phyloP scores from a whole-genome alignment of 2,888 invertebrate genomes.

The Pseudococcus viburni region DNA sequence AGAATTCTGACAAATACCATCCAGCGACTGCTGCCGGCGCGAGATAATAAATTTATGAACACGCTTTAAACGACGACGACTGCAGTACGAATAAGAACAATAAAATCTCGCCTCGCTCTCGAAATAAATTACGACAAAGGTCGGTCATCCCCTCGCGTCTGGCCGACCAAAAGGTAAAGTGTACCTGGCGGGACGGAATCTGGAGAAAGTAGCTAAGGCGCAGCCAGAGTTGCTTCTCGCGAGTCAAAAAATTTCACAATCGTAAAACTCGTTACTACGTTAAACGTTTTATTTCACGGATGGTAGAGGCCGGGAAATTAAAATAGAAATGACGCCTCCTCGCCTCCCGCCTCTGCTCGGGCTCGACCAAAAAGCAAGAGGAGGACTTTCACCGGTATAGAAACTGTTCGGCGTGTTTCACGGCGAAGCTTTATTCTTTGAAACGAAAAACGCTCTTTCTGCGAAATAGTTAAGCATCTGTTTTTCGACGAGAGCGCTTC shows the following conservation, averaged over 20 bases:
- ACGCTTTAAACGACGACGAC: slow-evolving; percentile 10
- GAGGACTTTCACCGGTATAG: slow-evolving; percentile 37
- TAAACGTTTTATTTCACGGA: slow-evolving; percentile 49
- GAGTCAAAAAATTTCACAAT: slow-evolving; percentile 39
- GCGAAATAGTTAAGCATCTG: slow-evolving; percentile 40
- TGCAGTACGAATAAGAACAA: slow-evolving; percentile 14
- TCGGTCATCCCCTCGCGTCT: not conserved
- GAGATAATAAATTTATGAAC: slow-evolving; percentile 47
- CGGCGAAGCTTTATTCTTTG: slow-evolving; percentile 32
- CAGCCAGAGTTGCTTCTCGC: not conserved
- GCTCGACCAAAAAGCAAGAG: not conserved
- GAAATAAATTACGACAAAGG: slow-evolving; percentile 39
- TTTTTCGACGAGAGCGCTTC: slow-evolving; percentile 41
- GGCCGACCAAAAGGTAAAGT: not conserved
- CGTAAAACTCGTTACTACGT: slow-evolving; percentile 36
- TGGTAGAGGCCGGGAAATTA: slow-evolving; percentile 26
- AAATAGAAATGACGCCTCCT: slow-evolving; percentile 28
- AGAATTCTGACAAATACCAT: not conserved
- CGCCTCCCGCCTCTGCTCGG: not conserved
- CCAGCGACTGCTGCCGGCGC: not conserved
- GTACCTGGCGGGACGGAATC: not conserved
- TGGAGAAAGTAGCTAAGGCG: not conserved
- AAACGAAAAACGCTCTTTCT: slow-evolving; percentile 32
- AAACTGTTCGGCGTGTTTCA: slow-evolving; percentile 3
- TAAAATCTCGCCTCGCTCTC: slow-evolving; percentile 38